Evolutionary conservation across 1,140 invertebrate species (phyloP), one percentile per base, ranked within the genome.

Genomic region (Macrocentrus cingulum): DNA sequence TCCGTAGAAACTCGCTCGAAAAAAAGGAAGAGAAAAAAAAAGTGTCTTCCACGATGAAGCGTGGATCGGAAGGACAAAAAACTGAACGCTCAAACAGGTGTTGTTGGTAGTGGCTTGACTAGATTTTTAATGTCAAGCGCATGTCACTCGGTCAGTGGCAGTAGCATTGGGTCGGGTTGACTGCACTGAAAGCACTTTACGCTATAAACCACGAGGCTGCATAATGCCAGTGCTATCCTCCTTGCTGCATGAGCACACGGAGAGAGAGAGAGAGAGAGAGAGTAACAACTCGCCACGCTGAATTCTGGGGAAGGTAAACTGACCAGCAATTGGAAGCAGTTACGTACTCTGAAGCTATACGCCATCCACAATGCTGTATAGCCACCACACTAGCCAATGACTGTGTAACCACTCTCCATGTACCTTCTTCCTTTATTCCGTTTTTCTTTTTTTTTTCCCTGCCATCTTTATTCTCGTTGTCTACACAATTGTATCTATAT

Each of bases 141-240:
- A 63, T 65, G 66, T 69, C 66, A 68, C 60, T 50, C 18, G 16
- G 45, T 48, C 50, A 67, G 60, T 57, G 57, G 56, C 39, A 39
- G 36, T 3, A n/a, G 29, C 6, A 34, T 3, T 39, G 7, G 36
- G 3, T 8, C 36, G 36, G 13, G 36, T 39, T 39, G 13, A 25
- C 9, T 34, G n/a, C 29, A 48, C 34, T 49, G 54, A n/a, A 37
- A n/a, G n/a, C 61, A 66, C 51, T 68, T 66, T 68, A 57, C 45
- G 66, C 60, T 56, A 66, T 67, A 73, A 75, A 72, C 60, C 56
- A 65, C 56, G 52, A 60, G 49, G 60, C 53, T 58, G 61, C 66
- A 56, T 68, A 72, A 70, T 51, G 15, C 49, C 5, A 19, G 32
- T 39, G 7, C 25, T 20, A 49, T 32, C 13, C 25, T 32, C 29